Evolutionary conservation across 2,113 vertebrate species (phyloP), one percentile per base, ranked within the genome.

Genomic region (Lagopus leucura): DNA sequence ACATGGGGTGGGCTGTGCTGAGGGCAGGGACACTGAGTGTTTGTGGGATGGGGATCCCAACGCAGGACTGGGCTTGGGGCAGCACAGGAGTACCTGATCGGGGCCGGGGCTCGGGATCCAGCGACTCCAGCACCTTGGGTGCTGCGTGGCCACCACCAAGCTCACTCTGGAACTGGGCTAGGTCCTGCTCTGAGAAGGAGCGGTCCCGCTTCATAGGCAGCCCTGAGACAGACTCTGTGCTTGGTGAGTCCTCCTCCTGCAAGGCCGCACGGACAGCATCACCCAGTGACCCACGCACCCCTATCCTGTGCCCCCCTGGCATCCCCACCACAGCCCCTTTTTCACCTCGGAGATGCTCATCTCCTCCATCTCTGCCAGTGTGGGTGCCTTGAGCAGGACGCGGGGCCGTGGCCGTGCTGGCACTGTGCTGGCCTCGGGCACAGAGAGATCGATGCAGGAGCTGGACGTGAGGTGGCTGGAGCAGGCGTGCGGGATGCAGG

Each of bases 341-440:
- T 97, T 96, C 91, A 98, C 99, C 98, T 99, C 99, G 0, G 98
- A 99, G 13, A 98, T 82, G 92, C 97, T 99, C 99, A 99, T 99
- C 97, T 99, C 99, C 84, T 99, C 99, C 99, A 99, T 99, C 97
- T 99, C 99, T 0, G 98, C 99, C 95, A 99, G 97, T 0, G 99
- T 99, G 13, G 99, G 99, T 0, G 99, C 99, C 95, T 99, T 99
- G 38, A 99, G 98, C 70, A 99, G 97, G 77, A 99, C 84, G 0
- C 99, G 98, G 2, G 98, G 98, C 52, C 99, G 98, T 0, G 97
- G 85, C 2, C 86, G 93, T 0, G 75, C 87, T 0, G 89, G 86
- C 6, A 66, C 40, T 11, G 95, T 15, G 17, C 94, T 92, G 0
- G 60, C 47, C 0, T 98, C 98, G 3, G 91, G 60, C 32, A 95